Evolutionary conservation across 2,888 invertebrate genomes (phyloP).

Genomic region (Hirtodrosophila confusa): DNA sequence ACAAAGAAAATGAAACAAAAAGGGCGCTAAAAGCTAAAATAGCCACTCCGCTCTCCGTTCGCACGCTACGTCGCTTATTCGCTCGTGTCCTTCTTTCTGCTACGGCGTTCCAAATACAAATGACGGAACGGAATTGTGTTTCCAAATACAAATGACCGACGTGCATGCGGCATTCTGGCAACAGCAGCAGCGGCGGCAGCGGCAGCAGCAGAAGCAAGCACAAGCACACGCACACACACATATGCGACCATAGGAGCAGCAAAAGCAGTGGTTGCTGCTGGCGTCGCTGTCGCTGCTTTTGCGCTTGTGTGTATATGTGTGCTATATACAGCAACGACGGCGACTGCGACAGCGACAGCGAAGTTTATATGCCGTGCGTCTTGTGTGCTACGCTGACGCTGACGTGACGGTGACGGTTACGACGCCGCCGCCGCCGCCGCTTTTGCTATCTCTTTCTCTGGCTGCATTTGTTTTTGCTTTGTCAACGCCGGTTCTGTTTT

Average conservation of each 20-base stretch:
- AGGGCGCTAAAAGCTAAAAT: conserved; percentile 83
- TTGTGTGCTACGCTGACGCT: conserved; percentile 36
- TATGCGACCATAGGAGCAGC: conserved; percentile 28
- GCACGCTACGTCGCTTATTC: conserved; percentile 73
- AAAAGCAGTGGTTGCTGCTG: conserved; percentile 37
- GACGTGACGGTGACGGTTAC: conserved; percentile 27
- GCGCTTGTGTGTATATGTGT: conserved; percentile 30
- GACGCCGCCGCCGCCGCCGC: conserved; percentile 18
- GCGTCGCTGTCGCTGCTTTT: conserved; percentile 42
- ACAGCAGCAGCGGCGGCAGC: conserved; percentile 32
- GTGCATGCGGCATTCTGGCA: conserved; percentile 64
- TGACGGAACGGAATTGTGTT: conserved; percentile 74
- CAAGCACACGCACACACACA: conserved; percentile 27
- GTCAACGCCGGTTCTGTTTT: conserved; percentile 47
- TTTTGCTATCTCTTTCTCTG: conserved; percentile 64
- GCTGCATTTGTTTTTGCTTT: conserved; percentile 76
- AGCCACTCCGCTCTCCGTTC: conserved; percentile 81
- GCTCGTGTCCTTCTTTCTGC: conserved; percentile 80
- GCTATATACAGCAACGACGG: conserved; percentile 46
- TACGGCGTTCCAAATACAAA: conserved; percentile 83
- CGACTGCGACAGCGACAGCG: conserved; percentile 24
- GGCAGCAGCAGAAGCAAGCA: conserved; percentile 10
- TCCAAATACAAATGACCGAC: conserved; percentile 83
- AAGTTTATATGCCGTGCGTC: conserved; percentile 51
- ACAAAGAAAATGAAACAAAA: conserved; percentile 78